These are phyloP conservation scores for Microtus pennsylvanicus DNA, from an alignment of 2,113 vertebrate genomes.

Conservation along the genomic window DNA sequence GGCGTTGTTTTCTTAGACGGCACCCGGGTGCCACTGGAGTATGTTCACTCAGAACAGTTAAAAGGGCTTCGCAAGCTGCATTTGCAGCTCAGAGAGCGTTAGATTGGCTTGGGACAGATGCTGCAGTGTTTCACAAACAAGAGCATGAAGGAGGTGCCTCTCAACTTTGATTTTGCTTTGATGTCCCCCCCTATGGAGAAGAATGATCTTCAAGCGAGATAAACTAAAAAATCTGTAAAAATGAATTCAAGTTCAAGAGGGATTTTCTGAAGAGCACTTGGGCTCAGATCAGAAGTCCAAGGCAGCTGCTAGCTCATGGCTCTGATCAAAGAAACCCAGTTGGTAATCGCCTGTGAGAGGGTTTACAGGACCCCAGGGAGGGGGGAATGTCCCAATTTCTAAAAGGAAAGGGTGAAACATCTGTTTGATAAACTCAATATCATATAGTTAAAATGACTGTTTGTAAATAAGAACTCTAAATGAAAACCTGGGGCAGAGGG, in stretches of 20 bases:
- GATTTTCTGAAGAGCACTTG: slow-evolving; percentile 28
- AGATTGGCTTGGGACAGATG: not conserved
- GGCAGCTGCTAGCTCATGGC: not conserved
- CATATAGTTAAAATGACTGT: slow-evolving; percentile 31
- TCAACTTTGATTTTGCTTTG: slow-evolving; percentile 15
- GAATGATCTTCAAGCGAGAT: slow-evolving; percentile 49
- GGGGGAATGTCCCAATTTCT: not conserved
- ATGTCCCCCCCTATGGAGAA: not conserved
- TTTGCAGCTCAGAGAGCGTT: slow-evolving; percentile 3
- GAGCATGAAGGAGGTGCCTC: not conserved
- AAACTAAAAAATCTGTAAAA: slow-evolving; percentile 51
- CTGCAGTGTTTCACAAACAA: slow-evolving; percentile 31
- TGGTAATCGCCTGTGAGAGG: not conserved
- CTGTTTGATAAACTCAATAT: slow-evolving; percentile 37
- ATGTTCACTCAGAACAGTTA: slow-evolving; percentile 17
- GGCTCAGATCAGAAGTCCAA: slow-evolving; percentile 38
- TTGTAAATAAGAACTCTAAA: slow-evolving; percentile 9
- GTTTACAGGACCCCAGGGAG: slow-evolving; percentile 27
- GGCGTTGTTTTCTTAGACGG: slow-evolving; percentile 33
- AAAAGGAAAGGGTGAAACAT: slow-evolving; percentile 34
- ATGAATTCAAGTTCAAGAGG: slow-evolving; percentile 36
- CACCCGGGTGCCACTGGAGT: not conserved
- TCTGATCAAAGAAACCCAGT: slow-evolving; percentile 29
- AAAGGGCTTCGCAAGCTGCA: slow-evolving; percentile 27
- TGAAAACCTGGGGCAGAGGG: not conserved